Evolutionary conservation across 2,888 invertebrate species (phyloP), one percentile per base, ranked within the genome.

Genomic region (Tanypteryx hageni): DNA sequence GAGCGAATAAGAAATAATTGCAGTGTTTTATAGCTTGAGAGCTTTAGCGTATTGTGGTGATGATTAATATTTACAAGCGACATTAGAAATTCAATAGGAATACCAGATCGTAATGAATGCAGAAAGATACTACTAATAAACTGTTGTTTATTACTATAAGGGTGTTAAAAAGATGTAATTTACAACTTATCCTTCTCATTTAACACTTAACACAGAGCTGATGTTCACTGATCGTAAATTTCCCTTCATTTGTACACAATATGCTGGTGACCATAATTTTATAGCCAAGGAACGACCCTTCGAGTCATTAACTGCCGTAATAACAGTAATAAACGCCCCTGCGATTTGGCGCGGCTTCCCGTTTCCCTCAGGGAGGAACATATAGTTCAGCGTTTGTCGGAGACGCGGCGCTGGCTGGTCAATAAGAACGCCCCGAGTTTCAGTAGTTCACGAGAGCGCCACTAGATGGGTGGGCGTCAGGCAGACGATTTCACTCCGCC

Each of bases 271-370:
- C 89, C 89, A 89, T 89, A 89, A 89, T 89, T 89, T 89, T 89
- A 89, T 89, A 68, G 89, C 89, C 56, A 89, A 89, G 89, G 89
- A 89, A 89, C 89, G 89, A 61, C 89, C 89, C 89, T 64, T 64
- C n/a, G 89, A 89, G 89, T 89, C 89, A 89, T 89, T 89, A 68
- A 89, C 64, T 64, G 64, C 44, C 44, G 89, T 89, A 89, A 89
- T 89, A 89, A 89, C 89, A 89, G 89, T 89, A 89, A 89, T 89
- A 89, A 89, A 89, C 89, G 89, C 89, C 89, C 89, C 27, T 89
- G 64, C 89, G 89, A 89, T 89, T 89, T 89, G 89, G 89, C 89
- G 89, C 89, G 89, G 64, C 61, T 68, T 68, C 89, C 85, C 86
- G 22, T 44, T 89, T 58, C 89, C 64, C 58, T 44, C 16, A 44